Conservation (phyloP, 2,797 vertebrate species). For the Pseudotriccus pelzelni region DNA sequence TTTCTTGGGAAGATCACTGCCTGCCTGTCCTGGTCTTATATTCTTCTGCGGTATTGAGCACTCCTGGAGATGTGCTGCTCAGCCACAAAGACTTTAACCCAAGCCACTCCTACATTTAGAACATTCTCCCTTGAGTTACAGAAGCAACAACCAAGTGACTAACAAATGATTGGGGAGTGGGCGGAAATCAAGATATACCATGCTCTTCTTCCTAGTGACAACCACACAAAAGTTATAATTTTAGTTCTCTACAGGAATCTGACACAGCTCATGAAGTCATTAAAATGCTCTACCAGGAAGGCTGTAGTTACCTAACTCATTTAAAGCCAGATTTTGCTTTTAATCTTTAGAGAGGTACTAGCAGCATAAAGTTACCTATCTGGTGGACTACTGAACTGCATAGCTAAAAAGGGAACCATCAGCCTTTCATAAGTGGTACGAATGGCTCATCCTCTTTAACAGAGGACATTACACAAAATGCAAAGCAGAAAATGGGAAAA, state of each 20-base stretch:
- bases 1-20: not conserved
- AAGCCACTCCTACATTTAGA: not conserved
- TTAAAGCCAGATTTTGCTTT: slow-evolving; percentile 2
- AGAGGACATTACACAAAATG: not conserved
- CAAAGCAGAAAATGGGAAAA: not conserved
- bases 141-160: slow-evolving; percentile 41
- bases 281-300: not conserved
- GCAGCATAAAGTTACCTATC: not conserved
- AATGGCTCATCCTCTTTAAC: not conserved
- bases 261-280: slow-evolving; percentile 15
- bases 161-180: slow-evolving; percentile 9
- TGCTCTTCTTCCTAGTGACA: slow-evolving; percentile 38
- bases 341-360: not conserved
- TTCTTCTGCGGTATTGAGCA: not conserved
- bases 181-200: slow-evolving; percentile 6
- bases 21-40: not conserved
- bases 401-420: not conserved
- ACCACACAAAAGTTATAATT: slow-evolving; percentile 49
- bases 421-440: not conserved
- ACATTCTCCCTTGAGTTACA: not conserved
- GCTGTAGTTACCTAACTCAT: slow-evolving; percentile 24
- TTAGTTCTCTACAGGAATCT: slow-evolving; percentile 36
- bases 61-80: not conserved
- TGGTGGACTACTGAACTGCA: not conserved
- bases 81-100: not conserved